Base-by-base conservation (phyloP, 2,113 vertebrate species). In the Phasianus colchicus region DNA sequence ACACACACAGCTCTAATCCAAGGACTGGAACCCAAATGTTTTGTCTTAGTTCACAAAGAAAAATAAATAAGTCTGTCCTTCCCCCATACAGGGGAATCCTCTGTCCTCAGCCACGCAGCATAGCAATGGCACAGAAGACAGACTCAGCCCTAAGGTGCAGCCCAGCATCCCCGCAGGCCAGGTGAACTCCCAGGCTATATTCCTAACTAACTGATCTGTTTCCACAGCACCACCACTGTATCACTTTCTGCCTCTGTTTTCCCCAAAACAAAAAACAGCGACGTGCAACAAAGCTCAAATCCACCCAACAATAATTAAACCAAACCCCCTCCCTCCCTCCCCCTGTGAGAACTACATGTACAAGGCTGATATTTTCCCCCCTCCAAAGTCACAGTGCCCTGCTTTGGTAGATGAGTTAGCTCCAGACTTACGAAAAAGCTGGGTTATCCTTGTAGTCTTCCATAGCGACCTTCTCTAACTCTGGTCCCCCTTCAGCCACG, bases 371-470 rank as follows among this genome's bases (percentile, higher is more conserved):
- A 8, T 5, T 76, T 36, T 66, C 11, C 76, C 76, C 55, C 54
- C 54, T n/a, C 29, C 45, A 70, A n/a, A 67, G 36, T 34, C n/a
- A 19, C 54, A 66, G 21, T 1, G 4, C 40, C 60, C n/a, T 50
- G 57, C 67, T 80, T 63, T 57, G 79, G 47, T 24, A 71, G 18
- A 36, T 8, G 9, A 47, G 30, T 60, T 14, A 57, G 2, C 17
- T 2, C 20, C 58, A 34, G n/a, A 98, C 99, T 98, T 95, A 99
- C 99, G 97, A 97, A 95, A 99, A 99, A 30, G 99, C 96, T 0
- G 99, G 99, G 93, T 99, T 99, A 69, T 99, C 99, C 96, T 98
- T 99, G 98, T 99, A 99, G 96, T 99, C 98, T 77, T 99, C 99
- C 97, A 98, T 98, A 77, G 99, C 99, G 40, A 99, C 98, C 97